Conservation (phyloP, 2,113 vertebrate genomes). For the Paratilapia polleni region DNA sequence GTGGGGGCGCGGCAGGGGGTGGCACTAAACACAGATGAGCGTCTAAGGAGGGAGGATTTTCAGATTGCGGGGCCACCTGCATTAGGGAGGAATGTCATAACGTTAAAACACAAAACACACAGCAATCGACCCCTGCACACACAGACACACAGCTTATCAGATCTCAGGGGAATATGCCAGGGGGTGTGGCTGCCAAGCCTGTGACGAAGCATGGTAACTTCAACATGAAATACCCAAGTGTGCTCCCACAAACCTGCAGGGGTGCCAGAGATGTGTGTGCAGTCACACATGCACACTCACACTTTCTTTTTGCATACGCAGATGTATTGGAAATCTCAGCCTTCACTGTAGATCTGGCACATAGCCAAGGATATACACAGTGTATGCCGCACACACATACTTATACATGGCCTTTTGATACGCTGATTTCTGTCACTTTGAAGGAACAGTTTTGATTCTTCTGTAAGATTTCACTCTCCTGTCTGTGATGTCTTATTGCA, state of each 20-base stretch:
- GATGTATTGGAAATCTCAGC: slow-evolving; percentile 39
- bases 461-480: slow-evolving; percentile 7
- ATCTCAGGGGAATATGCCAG: slow-evolving; percentile 69
- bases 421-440: neutral
- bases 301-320: slow-evolving; percentile 39
- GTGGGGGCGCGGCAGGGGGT: slow-evolving; percentile 49
- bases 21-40: slow-evolving; percentile 56
- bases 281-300: neutral
- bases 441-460: slow-evolving; percentile 1
- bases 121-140: slow-evolving; percentile 3
- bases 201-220: slow-evolving; percentile 63
- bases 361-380: slow-evolving; percentile 27
- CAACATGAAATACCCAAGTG: slow-evolving; percentile 45
- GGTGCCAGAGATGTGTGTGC: slow-evolving; percentile 26
- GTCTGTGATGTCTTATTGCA: neutral
- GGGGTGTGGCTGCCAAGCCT: slow-evolving; percentile 67
- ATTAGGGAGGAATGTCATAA: slow-evolving; percentile 63
- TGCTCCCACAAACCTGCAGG: slow-evolving; percentile 44
- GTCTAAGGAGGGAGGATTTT: slow-evolving; percentile 52
- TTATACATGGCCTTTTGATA: neutral
- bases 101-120: slow-evolving; percentile 57
- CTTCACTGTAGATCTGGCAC: slow-evolving; percentile 40
- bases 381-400: neutral
- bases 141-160: slow-evolving; percentile 46
- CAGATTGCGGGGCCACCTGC: slow-evolving; percentile 65